Evolutionary conservation across 2,797 vertebrate genomes (phyloP).

Genomic region (Sebastes vulpes): DNA sequence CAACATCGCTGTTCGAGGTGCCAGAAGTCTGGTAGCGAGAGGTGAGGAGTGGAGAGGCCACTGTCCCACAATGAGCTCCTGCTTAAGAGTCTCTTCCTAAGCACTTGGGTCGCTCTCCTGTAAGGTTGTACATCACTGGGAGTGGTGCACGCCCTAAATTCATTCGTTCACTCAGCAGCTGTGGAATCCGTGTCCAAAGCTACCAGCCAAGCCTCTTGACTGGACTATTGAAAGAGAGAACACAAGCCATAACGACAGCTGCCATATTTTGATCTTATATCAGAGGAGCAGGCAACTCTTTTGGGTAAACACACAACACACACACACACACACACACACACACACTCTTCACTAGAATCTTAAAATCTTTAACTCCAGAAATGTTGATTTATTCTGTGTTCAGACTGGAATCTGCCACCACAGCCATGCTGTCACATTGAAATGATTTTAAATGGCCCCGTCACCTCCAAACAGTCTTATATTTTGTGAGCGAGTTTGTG

Average conservation of each 20-base stretch:
- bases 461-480: conserved; percentile 52
- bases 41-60: not conserved
- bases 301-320: not conserved
- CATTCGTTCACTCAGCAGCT: conserved; percentile 45
- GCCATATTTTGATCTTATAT: conserved; percentile 65
- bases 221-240: conserved; percentile 57
- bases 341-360: conserved; percentile 8
- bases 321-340: not conserved
- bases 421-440: conserved; percentile 32
- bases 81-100: conserved; percentile 17
- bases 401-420: conserved; percentile 61
- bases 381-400: conserved; percentile 30
- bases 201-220: conserved; percentile 45
- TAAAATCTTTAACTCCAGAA: conserved; percentile 8
- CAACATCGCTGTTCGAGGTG: conserved; percentile 81
- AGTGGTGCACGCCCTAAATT: conserved; percentile 26
- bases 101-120: conserved; percentile 47
- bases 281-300: conserved; percentile 65
- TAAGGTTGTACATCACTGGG: conserved; percentile 10
- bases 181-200: conserved; percentile 47
- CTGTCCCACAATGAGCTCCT: conserved; percentile 6
- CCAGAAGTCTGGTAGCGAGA: conserved; percentile 85
- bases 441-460: conserved; percentile 48
- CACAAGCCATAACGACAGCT: conserved; percentile 81
- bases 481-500: conserved; percentile 52